Conservation (phyloP, 2,888 invertebrate species). For the Odontomyia ornata region DNA sequence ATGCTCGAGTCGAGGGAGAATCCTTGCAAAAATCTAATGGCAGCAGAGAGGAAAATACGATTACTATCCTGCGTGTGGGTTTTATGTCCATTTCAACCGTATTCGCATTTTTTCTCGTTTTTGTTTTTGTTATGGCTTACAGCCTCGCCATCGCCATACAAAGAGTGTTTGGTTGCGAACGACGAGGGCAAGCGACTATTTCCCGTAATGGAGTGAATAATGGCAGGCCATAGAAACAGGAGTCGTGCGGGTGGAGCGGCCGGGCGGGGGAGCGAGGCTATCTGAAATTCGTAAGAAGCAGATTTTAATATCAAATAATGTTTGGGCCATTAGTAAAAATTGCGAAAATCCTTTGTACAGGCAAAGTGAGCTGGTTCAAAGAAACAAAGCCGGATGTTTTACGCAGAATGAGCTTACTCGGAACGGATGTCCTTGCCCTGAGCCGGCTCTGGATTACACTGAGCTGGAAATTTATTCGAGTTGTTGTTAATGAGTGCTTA, state of each 20-base stretch:
- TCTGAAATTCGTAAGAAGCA: conserved; percentile 26
- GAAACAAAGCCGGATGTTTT: conserved; percentile 35
- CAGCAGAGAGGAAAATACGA: conserved; percentile 41
- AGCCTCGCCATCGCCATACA: background rate
- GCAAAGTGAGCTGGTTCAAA: background rate
- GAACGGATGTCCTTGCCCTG: background rate
- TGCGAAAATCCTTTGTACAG: conserved; percentile 19
- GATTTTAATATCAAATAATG: conserved; percentile 45
- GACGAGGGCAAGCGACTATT: conserved; percentile 21
- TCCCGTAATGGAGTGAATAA: conserved; percentile 43
- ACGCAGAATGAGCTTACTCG: background rate
- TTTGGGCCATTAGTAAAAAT: conserved; percentile 39
- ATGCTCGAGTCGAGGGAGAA: conserved; percentile 34
- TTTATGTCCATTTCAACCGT: conserved; percentile 41
- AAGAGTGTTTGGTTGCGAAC: background rate
- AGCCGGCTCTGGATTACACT: background rate
- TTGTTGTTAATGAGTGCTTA: background rate
- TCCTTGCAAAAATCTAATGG: conserved; percentile 43
- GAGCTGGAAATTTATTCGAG: background rate
- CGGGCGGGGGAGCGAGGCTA: background rate
- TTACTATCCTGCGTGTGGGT: conserved; percentile 44
- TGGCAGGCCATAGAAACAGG: background rate
- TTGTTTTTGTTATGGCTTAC: conserved; percentile 14
- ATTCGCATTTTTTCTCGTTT: conserved; percentile 32
- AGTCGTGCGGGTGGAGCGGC: conserved; percentile 1